phyloP scores from a whole-genome alignment of 2,113 vertebrate genomes.

The Cacatua alba region DNA sequence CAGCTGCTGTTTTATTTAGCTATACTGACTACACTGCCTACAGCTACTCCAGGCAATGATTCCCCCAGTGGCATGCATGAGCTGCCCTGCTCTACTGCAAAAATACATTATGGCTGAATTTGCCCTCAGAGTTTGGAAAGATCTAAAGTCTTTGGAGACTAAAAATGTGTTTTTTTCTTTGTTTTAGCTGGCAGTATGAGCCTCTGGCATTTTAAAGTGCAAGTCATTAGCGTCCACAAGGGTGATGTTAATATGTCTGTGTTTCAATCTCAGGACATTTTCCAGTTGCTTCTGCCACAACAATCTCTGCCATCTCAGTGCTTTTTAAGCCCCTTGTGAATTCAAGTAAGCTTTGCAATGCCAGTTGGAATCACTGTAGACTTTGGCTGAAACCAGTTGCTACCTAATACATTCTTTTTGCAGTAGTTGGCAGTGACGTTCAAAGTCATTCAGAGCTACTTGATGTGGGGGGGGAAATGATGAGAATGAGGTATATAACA shows the following conservation, averaged over 20 bases:
- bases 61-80: conserved; percentile 73
- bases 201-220: conserved; percentile 83
- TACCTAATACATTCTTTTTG: conserved; percentile 62
- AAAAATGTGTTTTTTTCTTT: conserved; percentile 81
- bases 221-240: conserved; percentile 82
- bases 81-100: conserved; percentile 72
- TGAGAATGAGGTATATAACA: background rate
- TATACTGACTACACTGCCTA: conserved; percentile 72
- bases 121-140: conserved; percentile 81
- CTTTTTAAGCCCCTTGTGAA: conserved; percentile 76
- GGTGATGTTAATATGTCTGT: conserved; percentile 84
- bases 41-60: conserved; percentile 77
- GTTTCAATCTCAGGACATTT: conserved; percentile 84
- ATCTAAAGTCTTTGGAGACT: conserved; percentile 81
- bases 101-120: conserved; percentile 77
- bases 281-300: conserved; percentile 87
- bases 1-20: conserved; percentile 80
- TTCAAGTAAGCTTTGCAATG: conserved; percentile 73
- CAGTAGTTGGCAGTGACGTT: conserved; percentile 30
- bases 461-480: background rate
- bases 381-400: conserved; percentile 65
- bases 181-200: conserved; percentile 81
- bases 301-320: conserved; percentile 84
- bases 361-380: conserved; percentile 74
- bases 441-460: conserved; percentile 27